These are phyloP conservation scores for Stylophora pistillata DNA, from an alignment of 64 coral and sea anemone genomes.

Conservation along the genomic window DNA sequence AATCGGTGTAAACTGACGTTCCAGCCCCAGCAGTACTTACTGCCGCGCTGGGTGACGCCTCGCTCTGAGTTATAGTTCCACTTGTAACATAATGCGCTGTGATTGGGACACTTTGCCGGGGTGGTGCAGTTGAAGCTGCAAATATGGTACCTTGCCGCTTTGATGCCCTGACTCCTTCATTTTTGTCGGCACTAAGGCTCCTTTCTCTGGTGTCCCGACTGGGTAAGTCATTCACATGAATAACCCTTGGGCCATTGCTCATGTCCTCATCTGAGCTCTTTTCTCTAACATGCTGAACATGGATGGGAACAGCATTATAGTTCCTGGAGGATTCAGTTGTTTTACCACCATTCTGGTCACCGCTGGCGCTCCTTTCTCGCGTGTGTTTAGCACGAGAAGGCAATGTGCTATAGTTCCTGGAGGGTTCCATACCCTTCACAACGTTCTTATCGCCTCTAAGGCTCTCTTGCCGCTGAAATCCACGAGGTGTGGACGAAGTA, in stretches of 20 bases:
- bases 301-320: not conserved
- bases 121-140: conserved; percentile 4
- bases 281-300: not conserved
- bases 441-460: conserved; percentile 5
- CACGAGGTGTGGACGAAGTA: conserved; percentile 1
- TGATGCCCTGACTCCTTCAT: conserved; percentile 17
- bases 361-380: not conserved
- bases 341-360: not conserved
- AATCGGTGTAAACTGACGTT: not conserved
- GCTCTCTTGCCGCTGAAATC: conserved; percentile 15
- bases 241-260: not conserved
- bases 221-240: not conserved
- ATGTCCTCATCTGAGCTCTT: not conserved
- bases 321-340: not conserved
- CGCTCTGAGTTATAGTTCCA: conserved; percentile 18
- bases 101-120: conserved; percentile 6
- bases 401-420: conserved; percentile 2
- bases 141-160: conserved; percentile 4
- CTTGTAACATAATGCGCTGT: conserved; percentile 26
- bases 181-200: conserved; percentile 28
- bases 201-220: conserved; percentile 15
- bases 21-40: not conserved
- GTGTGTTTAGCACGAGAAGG: not conserved
- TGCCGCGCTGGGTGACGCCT: not conserved
- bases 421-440: not conserved